Evolutionary conservation across 2,888 invertebrate species (phyloP).

Genomic region (Dyspetes luteomarginatus): DNA sequence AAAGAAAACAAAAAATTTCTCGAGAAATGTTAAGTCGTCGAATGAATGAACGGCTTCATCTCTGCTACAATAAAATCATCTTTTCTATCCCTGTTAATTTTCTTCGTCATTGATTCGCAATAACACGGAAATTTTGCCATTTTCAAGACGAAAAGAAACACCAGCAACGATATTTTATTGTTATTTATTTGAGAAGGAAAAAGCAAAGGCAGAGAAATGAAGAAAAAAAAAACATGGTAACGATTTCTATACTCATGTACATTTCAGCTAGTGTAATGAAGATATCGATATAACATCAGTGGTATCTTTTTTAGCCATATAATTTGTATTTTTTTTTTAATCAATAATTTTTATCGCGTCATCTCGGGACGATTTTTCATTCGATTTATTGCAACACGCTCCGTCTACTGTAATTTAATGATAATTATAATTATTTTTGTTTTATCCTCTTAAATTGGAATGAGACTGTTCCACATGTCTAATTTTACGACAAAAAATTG

Average conservation of each 20-base stretch:
- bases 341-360: background rate
- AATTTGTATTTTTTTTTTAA: constrained; percentile 26
- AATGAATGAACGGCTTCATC: constrained; percentile 51
- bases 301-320: constrained; percentile 50
- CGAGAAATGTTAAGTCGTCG: constrained; percentile 20
- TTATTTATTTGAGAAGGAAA: constrained; percentile 26
- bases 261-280: constrained; percentile 57
- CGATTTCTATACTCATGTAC: constrained; percentile 58
- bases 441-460: constrained; percentile 28
- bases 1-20: background rate
- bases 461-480: constrained; percentile 63
- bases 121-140: background rate
- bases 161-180: constrained; percentile 47
- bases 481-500: constrained; percentile 59
- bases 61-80: constrained; percentile 35
- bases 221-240: constrained; percentile 26
- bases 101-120: background rate
- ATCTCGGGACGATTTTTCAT: constrained; percentile 18
- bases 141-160: background rate
- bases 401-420: constrained; percentile 33
- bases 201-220: background rate
- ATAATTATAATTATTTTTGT: constrained; percentile 5
- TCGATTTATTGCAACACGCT: constrained; percentile 9
- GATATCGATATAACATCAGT: constrained; percentile 46
- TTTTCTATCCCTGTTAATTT: constrained; percentile 16